These are phyloP conservation scores for Ciconia maguari DNA, from an alignment of 2,113 vertebrate genomes.

Conservation along the genomic window DNA sequence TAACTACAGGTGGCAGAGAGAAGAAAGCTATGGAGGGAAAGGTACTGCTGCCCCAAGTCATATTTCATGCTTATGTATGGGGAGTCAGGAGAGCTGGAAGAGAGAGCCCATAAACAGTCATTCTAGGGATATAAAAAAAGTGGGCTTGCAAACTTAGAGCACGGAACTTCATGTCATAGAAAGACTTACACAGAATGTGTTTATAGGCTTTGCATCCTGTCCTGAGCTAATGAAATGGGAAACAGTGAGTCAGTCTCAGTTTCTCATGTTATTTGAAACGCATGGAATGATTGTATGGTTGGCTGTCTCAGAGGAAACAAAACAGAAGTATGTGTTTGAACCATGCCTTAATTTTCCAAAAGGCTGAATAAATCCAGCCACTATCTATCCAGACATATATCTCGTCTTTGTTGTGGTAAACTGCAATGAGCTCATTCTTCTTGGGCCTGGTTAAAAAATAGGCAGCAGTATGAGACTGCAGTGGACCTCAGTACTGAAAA, in stretches of 20 bases:
- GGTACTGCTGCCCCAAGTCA: not conserved
- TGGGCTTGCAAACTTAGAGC: not conserved
- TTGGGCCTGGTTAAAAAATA: not conserved
- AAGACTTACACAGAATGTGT: slow-evolving; percentile 47
- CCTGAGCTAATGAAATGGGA: slow-evolving; percentile 55
- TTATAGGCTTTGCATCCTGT: slow-evolving; percentile 67
- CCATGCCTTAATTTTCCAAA: slow-evolving; percentile 53
- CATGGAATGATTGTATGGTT: slow-evolving; percentile 38
- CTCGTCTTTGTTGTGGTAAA: slow-evolving; percentile 9
- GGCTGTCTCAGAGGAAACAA: slow-evolving; percentile 59
- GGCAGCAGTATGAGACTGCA: not conserved
- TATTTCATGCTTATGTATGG: not conserved
- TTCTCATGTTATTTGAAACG: slow-evolving; percentile 36
- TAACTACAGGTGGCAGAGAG: not conserved
- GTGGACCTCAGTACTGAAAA: not conserved
- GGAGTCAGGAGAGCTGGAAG: not conserved
- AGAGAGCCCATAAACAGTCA: slow-evolving; percentile 18
- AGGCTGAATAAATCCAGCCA: slow-evolving; percentile 34
- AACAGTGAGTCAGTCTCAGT: slow-evolving; percentile 62
- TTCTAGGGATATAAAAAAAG: slow-evolving; percentile 19
- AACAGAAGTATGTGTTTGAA: slow-evolving; percentile 53
- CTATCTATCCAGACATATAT: slow-evolving; percentile 1
- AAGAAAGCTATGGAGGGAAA: not conserved
- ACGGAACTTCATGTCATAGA: slow-evolving; percentile 23
- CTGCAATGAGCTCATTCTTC: not conserved